phyloP scores from a whole-genome alignment of 2,797 vertebrate genomes.

The Cossypha caffra region DNA sequence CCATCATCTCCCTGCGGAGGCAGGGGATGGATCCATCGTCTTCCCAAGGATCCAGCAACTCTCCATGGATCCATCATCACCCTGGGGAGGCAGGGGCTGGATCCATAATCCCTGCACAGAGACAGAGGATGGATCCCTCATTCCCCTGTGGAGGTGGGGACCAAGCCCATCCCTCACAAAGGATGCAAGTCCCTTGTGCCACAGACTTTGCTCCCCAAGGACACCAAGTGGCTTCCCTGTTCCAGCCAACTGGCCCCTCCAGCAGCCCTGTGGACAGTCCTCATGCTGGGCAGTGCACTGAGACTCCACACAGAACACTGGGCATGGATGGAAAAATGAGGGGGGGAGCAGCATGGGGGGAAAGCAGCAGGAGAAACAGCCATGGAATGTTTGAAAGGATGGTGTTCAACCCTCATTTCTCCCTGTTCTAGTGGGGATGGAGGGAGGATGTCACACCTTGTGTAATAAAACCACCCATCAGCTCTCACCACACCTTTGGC shows the following conservation, averaged over 20 bases:
- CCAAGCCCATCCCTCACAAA: rapidly evolving
- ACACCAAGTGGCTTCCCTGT: rapidly evolving
- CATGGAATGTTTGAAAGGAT: neutral
- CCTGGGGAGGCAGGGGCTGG: neutral
- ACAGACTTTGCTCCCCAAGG: neutral
- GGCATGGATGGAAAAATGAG: rapidly evolving
- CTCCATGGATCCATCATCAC: neutral
- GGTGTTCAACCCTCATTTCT: neutral
- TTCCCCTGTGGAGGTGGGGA: rapidly evolving
- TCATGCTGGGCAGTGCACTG: rapidly evolving
- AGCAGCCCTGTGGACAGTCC: rapidly evolving
- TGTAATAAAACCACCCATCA: neutral
- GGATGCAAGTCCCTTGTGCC: neutral
- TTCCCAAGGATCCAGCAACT: neutral
- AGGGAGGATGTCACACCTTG: neutral
- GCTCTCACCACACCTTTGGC: neutral
- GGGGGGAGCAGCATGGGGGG: rapidly evolving
- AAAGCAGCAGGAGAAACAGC: neutral
- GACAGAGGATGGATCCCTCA: neutral
- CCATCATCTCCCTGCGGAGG: rapidly evolving
- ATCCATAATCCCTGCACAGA: rapidly evolving
- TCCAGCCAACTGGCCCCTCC: neutral
- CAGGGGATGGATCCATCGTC: neutral
- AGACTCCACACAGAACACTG: neutral
- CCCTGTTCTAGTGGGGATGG: neutral